phyloP scores from a whole-genome alignment of 1,140 invertebrate genomes.

The Phymastichus coffea region DNA sequence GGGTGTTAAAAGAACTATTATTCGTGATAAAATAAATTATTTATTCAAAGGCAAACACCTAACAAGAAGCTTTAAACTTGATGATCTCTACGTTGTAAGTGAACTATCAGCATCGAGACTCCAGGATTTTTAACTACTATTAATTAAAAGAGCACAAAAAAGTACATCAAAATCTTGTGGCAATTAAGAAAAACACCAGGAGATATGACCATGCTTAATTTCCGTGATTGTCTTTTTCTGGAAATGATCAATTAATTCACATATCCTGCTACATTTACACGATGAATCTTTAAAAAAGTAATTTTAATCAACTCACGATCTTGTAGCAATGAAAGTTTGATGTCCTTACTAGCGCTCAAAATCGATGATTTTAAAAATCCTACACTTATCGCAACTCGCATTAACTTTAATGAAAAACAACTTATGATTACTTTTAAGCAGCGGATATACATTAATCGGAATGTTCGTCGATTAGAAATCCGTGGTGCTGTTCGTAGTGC shows the following conservation, averaged over 20 bases:
- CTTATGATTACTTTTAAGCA: neutral
- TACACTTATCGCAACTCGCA: neutral
- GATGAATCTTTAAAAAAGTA: neutral
- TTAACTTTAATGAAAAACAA: neutral
- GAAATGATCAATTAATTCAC: too few species aligned
- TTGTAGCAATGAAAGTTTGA: too few species aligned
- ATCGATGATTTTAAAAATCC: neutral
- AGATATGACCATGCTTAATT: too few species aligned
- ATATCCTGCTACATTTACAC: too few species aligned
- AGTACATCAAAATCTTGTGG: too few species aligned
- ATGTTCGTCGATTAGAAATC: slow-evolving; percentile 7
- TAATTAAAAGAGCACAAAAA: neutral
- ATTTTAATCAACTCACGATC: too few species aligned
- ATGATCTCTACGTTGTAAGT: neutral
- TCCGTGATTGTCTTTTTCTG: too few species aligned
- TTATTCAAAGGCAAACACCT: neutral
- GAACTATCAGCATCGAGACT: slow-evolving; percentile 2
- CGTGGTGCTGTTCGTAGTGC: slow-evolving; percentile 15
- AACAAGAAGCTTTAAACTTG: neutral
- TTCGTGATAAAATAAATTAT: neutral
- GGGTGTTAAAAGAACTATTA: neutral
- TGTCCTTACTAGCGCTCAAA: too few species aligned
- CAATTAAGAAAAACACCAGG: too few species aligned
- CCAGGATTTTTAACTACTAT: neutral
- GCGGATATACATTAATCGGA: neutral